Evolutionary conservation across 2,113 vertebrate species (phyloP).

Genomic region (Illadopsis cleaveri): DNA sequence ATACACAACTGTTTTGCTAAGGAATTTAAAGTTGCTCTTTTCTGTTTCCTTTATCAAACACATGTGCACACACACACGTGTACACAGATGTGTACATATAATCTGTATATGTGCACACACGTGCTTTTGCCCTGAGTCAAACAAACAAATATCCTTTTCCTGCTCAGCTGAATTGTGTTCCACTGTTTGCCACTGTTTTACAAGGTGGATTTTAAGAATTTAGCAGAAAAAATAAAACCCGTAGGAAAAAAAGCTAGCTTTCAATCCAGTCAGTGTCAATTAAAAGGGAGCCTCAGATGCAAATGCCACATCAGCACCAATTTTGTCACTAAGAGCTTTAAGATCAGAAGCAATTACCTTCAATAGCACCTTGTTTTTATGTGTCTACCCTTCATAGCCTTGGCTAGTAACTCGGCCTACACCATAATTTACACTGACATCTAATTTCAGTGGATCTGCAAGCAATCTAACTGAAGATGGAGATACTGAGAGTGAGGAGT

Average conservation of each 20-base stretch:
- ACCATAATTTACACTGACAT: slow-evolving; percentile 93
- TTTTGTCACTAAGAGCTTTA: slow-evolving; percentile 81
- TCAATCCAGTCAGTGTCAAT: slow-evolving; percentile 72
- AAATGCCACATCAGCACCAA: slow-evolving; percentile 88
- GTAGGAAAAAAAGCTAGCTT: not conserved
- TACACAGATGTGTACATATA: not conserved
- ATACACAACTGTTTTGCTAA: not conserved
- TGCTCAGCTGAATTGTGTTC: not conserved
- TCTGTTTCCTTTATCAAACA: not conserved
- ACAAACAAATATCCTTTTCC: not conserved
- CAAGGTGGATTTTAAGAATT: slow-evolving; percentile 46
- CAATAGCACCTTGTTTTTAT: slow-evolving; percentile 82
- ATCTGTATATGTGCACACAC: fast-evolving
- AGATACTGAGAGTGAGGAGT: slow-evolving; percentile 72
- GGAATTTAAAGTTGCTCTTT: not conserved
- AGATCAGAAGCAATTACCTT: slow-evolving; percentile 88
- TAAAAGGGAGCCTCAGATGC: slow-evolving; percentile 76
- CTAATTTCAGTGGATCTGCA: slow-evolving; percentile 89
- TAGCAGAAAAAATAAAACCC: slow-evolving; percentile 41
- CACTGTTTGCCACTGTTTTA: not conserved
- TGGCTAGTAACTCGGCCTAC: slow-evolving; percentile 74
- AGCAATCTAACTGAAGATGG: slow-evolving; percentile 81
- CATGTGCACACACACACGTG: fast-evolving
- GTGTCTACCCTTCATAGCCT: slow-evolving; percentile 77
- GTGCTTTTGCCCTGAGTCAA: not conserved